Conservation (phyloP, 1,140 invertebrate genomes). For the Ostrea edulis region DNA sequence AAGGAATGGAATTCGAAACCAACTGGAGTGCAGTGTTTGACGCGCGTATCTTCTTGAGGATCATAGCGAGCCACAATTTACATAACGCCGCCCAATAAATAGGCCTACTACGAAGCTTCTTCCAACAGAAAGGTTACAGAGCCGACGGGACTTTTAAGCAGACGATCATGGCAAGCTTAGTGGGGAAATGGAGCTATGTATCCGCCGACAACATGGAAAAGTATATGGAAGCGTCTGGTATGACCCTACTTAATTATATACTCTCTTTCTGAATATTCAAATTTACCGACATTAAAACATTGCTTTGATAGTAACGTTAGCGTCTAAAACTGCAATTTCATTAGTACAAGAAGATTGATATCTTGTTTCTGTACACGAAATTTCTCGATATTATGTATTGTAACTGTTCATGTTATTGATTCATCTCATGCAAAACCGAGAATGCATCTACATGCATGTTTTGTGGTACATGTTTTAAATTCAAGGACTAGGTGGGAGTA, state of each 20-base stretch:
- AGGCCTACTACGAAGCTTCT: neutral
- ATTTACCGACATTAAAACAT: neutral
- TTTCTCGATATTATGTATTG: neutral
- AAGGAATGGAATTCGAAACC: no score
- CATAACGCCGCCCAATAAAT: neutral
- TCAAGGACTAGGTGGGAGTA: no score
- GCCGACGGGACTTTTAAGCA: constrained; percentile 4
- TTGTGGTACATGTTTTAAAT: neutral
- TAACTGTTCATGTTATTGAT: neutral
- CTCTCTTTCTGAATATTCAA: no score
- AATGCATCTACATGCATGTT: neutral
- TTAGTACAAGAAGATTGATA: neutral
- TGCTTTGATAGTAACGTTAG: neutral
- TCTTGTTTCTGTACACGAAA: neutral
- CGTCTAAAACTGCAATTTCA: neutral
- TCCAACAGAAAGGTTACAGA: neutral
- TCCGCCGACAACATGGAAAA: constrained; percentile 58
- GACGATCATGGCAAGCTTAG: constrained; percentile 50
- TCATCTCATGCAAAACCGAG: neutral
- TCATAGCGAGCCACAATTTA: neutral
- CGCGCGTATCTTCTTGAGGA: no score
- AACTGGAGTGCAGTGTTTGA: no score
- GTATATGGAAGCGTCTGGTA: constrained; percentile 61
- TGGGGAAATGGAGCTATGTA: constrained; percentile 58
- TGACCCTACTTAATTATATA: neutral